Evolutionary conservation across 53 echinoderm and acorn worm species (phyloP), one percentile per base, ranked within the genome.

Genomic region (Apostichopus leukothele): DNA sequence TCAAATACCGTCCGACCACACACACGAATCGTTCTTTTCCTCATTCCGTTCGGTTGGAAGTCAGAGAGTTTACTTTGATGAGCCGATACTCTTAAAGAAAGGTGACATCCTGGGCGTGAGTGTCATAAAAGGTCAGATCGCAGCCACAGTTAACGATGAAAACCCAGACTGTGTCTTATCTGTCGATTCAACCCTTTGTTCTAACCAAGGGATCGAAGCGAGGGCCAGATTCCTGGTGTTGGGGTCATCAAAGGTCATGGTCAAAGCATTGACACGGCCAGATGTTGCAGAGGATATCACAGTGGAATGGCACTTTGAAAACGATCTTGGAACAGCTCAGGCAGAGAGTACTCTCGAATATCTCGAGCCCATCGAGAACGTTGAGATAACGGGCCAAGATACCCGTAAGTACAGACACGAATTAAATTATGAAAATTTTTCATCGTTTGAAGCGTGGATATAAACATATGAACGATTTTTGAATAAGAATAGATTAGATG

Each of bases 221-320:
- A 20, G 85, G 61, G 50, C 50, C 12, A 60, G 67, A 11, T 85
- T 85, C 50, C 51, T 67, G 26, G 67, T 39, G 13, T 50, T 85
- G 26, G 50, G 67, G 85, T 39, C 85, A 67, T 85, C 85, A 22
- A 85, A 50, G 66, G 50, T 85, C 85, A 85, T 67, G 85, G 66
- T 66, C 22, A 21, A 25, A 67, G 66, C 22, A 13, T 20, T 11
- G 3, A 20, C 51, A 11, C 85, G 71, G 14, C 6, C 12, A 60
- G 6, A 14, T 10, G 11, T 20, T 39, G 23, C 20, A 50, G 23
- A 26, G 13, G 27, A 22, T 4, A 12, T 85, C 67, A 67, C 8
- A 4, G 66, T 66, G 5, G 18, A 6, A 10, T 85, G 85, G 85
- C 10, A 8, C 5, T 85, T 85, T 67, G 12, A 39, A 8, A 60